Evolutionary conservation across 2,113 vertebrate genomes (phyloP).

Genomic region (Nesoenas mayeri): DNA sequence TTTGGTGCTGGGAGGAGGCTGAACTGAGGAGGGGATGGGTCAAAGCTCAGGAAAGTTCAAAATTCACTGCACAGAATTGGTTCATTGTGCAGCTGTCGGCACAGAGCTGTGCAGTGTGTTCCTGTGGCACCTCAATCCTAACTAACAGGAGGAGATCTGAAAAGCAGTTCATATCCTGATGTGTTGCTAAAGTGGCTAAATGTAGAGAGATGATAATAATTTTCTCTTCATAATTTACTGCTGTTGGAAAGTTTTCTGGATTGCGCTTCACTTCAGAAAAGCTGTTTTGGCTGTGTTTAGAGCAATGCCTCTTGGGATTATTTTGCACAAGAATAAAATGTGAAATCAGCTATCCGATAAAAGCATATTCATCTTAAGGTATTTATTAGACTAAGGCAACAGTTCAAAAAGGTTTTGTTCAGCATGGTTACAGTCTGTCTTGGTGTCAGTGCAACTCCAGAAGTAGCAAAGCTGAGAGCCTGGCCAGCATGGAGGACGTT

Average conservation of each 20-base stretch:
- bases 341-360: not conserved
- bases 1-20: not conserved
- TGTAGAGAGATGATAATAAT: not conserved
- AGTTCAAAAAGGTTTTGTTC: not conserved
- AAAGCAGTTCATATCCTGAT: not conserved
- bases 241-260: not conserved
- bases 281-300: not conserved
- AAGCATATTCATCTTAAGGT: not conserved
- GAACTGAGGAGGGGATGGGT: not conserved
- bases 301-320: not conserved
- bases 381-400: not conserved
- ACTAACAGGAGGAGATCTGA: not conserved
- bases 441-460: not conserved
- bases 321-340: not conserved
- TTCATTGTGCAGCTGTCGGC: not conserved
- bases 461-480: not conserved
- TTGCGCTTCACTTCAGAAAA: not conserved
- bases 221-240: not conserved
- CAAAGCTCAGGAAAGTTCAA: not conserved
- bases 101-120: not conserved
- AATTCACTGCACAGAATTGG: not conserved
- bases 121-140: not conserved
- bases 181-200: not conserved
- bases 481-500: accelerated
- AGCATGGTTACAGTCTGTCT: not conserved